These are phyloP conservation scores for Phylloscopus trochilus DNA, from an alignment of 2,113 vertebrate genomes.

Conservation along the genomic window DNA sequence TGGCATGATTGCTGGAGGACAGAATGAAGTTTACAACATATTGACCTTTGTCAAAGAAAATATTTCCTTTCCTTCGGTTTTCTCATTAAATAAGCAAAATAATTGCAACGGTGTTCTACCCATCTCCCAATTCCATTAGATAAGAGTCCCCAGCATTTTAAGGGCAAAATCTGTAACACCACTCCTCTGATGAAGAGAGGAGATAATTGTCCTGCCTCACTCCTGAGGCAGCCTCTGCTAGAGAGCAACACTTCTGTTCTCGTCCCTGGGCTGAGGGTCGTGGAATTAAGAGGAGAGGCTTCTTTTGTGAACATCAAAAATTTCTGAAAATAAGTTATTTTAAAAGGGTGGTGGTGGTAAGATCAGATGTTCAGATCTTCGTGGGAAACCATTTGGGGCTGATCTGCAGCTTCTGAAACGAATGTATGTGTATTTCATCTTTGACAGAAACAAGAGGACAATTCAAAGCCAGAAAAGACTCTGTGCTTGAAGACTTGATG, in stretches of 20 bases:
- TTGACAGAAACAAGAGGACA: background rate
- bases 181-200: background rate
- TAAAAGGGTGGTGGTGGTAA: background rate
- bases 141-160: background rate
- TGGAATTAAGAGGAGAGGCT: background rate
- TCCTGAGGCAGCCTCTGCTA: no score
- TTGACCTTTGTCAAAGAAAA: background rate
- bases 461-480: background rate
- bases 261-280: background rate
- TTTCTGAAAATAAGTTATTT: background rate
- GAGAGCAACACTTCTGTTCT: background rate
- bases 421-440: background rate
- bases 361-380: background rate
- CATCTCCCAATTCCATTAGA: background rate
- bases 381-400: background rate
- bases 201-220: rapidly evolving
- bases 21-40: background rate
- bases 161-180: background rate
- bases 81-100: background rate
- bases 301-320: background rate
- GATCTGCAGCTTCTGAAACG: background rate
- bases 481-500: background rate
- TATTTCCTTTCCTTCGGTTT: background rate
- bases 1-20: background rate
- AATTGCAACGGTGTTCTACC: background rate